Base-by-base conservation (phyloP, 2,888 invertebrate genomes). In the Nymphalis polychloros region DNA sequence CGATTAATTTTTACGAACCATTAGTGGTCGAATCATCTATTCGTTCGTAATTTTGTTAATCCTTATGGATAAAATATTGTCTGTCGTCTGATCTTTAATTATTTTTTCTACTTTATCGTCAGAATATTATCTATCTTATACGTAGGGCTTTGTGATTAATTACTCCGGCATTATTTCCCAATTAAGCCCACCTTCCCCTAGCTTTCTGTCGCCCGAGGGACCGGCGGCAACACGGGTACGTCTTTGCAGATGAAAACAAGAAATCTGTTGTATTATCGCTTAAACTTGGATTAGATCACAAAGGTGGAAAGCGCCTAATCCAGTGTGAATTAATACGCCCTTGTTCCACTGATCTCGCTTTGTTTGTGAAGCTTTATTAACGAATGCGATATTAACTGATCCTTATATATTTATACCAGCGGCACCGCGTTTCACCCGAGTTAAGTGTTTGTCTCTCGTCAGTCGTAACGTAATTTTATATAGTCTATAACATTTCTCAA, bases 101-200 rank as follows among this genome's bases (percentile, higher is more conserved):
- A 57, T 57, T 57, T 57, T 27, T 55, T 52, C 31, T 55, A n/a
- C 27, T 10, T 55, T 31, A 55, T 55, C 57, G 13, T 10, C 13
- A 57, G 57, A n/a, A 41, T 17, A 41, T 41, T 57, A 8, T 57
- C 57, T n/a, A 41, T 41, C 3, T 41, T 35, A 57, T 41, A 10
- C 57, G 53, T 50, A 61, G 66, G 64, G 64, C 53, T 70, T 85
- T 83, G 89, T 92, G 90, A 92, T 92, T 90, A 92, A 92, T 92
- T 86, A 92, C 83, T 85, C 83, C 83, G 82, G 87, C 87, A 90
- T 92, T 92, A 92, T 89, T 92, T 90, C 86, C 91, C 88, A 92
- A 92, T 92, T 92, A 91, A 90, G 87, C 87, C 82, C 84, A 88
- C 87, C 86, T 88, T 87, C 88, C 87, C 90, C 89, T 84, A 78